Base-by-base conservation (phyloP, 2,797 vertebrate species). In the Lithobates sylvaticus region DNA sequence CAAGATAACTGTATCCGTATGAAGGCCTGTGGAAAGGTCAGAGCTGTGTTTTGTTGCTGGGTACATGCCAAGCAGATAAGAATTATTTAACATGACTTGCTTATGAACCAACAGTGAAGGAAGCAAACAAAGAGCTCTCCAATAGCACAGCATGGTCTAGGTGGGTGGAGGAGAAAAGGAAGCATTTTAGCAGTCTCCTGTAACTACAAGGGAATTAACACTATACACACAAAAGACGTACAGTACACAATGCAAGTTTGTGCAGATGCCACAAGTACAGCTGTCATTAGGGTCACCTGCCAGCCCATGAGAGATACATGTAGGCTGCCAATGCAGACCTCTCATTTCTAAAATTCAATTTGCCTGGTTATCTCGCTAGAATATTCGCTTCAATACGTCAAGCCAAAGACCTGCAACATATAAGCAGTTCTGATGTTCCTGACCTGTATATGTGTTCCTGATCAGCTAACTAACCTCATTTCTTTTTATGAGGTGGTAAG, bases 1-100 rank as follows among this genome's bases (percentile, higher is more conserved):
- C 18, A 61, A 18, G 21, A 61, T 18, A 61, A 29, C 74, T 32
- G 27, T 47, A 47, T 54, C 73, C 74, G 34, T 32, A 15, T 61
- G 27, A 76, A 58, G 74, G 74, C 23, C 50, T 36, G 29, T 23
- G 26, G 50, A 21, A 77, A 58, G 75, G 75, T 77, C 54, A 58
- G 34, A 39, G 39, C 10, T 39, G 21, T 74, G 72, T 74, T 74
- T 44, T n/a, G 36, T 74, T 36, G 72, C 36, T 42, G 16, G 21
- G 18, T 18, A 74, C 12, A 74, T 74, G 36, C 36, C 72, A 74
- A 74, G 47, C 21, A 42, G 72, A 74, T 74, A 74, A 76, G 54
- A 77, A 77, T 2, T 21, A 58, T 76, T 29, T 10, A 77, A 77
- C n/a, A 77, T 36, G 29, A 64, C 27, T 50, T 12, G 7, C 1